Base-by-base conservation (phyloP, 1,140 invertebrate genomes). In the Anastrepha ludens region DNA sequence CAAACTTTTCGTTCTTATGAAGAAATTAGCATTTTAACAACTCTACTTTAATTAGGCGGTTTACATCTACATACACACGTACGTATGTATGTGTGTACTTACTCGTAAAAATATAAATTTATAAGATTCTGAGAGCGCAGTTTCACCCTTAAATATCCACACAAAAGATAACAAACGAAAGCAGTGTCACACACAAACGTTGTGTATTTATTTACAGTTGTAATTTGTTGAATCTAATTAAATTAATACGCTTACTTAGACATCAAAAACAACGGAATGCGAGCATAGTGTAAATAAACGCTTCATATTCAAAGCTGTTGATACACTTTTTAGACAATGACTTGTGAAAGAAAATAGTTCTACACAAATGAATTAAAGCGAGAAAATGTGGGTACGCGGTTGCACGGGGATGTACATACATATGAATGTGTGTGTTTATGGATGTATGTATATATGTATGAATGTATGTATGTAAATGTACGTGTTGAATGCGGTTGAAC, bases 231-330 rank as follows among this genome's bases (percentile, higher is more conserved):
- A 81, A 81, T 81, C 39, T 55, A 81, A 81, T 81, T 81, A 81
- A 81, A 81, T 81, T 81, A 81, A 81, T 81, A 29, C 74, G 74
- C 74, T 81, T 81, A 81, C 74, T 81, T 81, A 81, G 47, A 55
- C 47, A 50, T 81, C 74, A 81, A 81, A 81, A 81, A 81, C 74
- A 81, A 81, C 47, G 47, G 47, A 81, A 81, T 29, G 29, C 29
- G 29, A 29, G 29, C 50, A 81, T 81, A 20, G n/a, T 55, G 44
- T 55, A 55, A 81, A 81, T 81, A 81, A 81, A 81, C n/a, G 47
- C 47, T 55, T 81, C 74, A 81, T 55, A 81, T 81, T 50, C 74
- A 20, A 17, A 50, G 70, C 44, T 74, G 70, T 74, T 81, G 47
- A 81, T 81, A n/a, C 74, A 41, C 74, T 50, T 55, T 81, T 81